phyloP scores from a whole-genome alignment of 2,888 invertebrate genomes.

The Piscicola geometra region DNA sequence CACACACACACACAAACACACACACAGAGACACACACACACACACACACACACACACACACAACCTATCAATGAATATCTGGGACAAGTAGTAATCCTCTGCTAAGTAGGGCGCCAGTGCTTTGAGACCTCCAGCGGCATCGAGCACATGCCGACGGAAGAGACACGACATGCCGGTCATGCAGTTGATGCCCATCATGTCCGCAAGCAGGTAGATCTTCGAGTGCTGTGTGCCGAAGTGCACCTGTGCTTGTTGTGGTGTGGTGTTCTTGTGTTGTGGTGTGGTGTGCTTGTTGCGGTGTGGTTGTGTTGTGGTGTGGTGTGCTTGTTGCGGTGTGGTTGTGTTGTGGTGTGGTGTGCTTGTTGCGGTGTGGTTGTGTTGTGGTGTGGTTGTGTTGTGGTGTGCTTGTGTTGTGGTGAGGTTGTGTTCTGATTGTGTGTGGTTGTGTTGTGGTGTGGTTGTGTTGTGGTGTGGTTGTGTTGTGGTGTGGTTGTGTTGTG shows the following conservation, averaged over 20 bases:
- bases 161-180: conserved; percentile 98
- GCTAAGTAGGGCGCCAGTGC: conserved; percentile 89
- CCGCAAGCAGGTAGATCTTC: conserved; percentile 86
- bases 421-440: neutral
- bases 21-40: too few relatives aligned
- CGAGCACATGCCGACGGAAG: conserved; percentile 79
- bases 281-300: neutral
- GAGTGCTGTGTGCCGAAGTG: conserved; percentile 97
- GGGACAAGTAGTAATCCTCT: conserved; percentile 96
- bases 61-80: conserved; percentile 71
- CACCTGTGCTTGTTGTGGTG: conserved; percentile 59
- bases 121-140: conserved; percentile 80
- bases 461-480: too few relatives aligned
- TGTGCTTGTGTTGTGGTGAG: neutral
- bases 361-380: neutral
- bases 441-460: neutral
- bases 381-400: neutral
- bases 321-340: neutral
- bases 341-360: neutral
- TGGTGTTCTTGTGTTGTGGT: neutral
- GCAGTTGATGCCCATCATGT: conserved; percentile 86
- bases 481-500: too few relatives aligned
- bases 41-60: too few relatives aligned
- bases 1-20: too few relatives aligned
- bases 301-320: neutral